Percentiles rank a stretch among this genome's conserved stretches.
These are phyloP conservation scores for Tringa solitaria DNA, from an alignment of 2,113 vertebrate species.

Conservation along the genomic window DNA sequence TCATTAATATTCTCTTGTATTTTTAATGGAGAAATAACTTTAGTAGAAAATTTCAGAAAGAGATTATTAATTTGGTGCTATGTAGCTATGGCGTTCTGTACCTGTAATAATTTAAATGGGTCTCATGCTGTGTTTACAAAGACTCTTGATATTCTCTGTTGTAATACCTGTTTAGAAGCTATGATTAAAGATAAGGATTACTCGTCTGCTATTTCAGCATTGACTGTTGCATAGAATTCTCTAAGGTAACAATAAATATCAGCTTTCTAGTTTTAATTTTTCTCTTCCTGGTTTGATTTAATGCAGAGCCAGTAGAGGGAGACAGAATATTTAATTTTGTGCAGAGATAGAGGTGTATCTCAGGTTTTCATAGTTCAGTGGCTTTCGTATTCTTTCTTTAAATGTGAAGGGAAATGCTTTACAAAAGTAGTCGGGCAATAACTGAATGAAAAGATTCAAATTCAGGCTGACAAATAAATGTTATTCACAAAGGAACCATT, in stretches of 20 bases:
- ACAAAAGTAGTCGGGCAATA: not conserved
- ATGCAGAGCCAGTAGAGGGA: constrained; percentile 39
- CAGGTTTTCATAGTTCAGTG: not conserved
- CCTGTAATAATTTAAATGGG: not conserved
- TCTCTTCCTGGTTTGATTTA: not conserved
- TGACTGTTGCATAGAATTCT: not conserved
- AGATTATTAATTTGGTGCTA: not conserved
- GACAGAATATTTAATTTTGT: constrained; percentile 15
- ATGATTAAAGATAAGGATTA: not conserved
- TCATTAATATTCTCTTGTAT: not conserved
- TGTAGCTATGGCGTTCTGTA: not conserved
- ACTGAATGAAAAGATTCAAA: not conserved
- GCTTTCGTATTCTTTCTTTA: not conserved
- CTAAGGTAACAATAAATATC: not conserved
- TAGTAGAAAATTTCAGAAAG: not conserved
- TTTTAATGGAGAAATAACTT: not conserved
- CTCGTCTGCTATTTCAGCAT: not conserved
- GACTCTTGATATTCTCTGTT: not conserved
- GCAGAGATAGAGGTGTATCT: not conserved
- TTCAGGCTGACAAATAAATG: not conserved
- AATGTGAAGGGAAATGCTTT: not conserved
- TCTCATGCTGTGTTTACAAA: not conserved
- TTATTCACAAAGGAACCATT: not conserved
- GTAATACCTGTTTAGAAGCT: not conserved
- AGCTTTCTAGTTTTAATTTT: not conserved